Evolutionary conservation across 2,113 vertebrate genomes (phyloP).

Genomic region (Scytalopus superciliaris): DNA sequence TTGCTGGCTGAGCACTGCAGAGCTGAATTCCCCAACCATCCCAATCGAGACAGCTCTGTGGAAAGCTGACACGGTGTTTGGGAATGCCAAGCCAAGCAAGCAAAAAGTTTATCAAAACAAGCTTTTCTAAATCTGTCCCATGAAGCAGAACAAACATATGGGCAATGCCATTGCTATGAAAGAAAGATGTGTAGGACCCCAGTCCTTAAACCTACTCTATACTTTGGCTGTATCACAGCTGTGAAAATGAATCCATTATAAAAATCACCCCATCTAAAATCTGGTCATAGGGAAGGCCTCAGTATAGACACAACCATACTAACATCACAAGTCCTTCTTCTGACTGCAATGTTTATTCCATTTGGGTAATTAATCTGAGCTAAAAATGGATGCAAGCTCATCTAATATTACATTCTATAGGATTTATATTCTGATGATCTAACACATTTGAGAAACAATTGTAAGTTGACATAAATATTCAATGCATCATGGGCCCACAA

Average conservation of each 20-base stretch:
- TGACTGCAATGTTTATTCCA: background rate
- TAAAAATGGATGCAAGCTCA: background rate
- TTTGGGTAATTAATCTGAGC: background rate
- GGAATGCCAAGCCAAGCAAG: slow-evolving; percentile 14
- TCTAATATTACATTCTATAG: background rate
- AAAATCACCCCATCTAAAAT: background rate
- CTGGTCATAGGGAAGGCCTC: background rate
- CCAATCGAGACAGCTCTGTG: background rate
- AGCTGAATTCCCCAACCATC: background rate
- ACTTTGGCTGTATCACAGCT: background rate
- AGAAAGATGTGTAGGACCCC: background rate
- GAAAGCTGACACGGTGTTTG: background rate
- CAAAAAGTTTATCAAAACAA: slow-evolving; percentile 16
- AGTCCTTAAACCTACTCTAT: background rate
- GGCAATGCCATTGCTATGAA: background rate
- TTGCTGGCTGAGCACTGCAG: background rate
- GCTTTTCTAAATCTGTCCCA: background rate
- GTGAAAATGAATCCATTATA: background rate
- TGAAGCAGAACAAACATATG: background rate
- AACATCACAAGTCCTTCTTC: background rate
- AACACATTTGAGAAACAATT: background rate
- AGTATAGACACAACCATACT: background rate
- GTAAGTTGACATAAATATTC: background rate
- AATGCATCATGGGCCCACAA: background rate
- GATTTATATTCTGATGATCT: background rate